These are phyloP conservation scores for Otolemur garnettii DNA, from an alignment of 2,113 vertebrate species.

Conservation along the genomic window DNA sequence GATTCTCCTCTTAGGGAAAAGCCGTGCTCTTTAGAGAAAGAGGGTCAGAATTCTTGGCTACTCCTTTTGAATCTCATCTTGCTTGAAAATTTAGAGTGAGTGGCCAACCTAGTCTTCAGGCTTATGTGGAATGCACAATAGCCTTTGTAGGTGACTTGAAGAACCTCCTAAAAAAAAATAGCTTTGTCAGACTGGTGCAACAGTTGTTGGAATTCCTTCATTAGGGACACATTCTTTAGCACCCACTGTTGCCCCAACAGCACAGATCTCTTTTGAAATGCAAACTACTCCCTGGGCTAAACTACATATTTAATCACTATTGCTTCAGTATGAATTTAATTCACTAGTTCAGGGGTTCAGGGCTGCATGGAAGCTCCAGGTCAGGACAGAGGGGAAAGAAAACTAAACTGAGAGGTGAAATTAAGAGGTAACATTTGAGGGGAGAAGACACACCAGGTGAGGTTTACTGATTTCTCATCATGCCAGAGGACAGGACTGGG, in stretches of 20 bases:
- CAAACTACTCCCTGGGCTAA: not conserved
- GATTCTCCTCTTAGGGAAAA: not conserved
- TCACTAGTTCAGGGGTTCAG: not conserved
- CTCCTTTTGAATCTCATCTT: not conserved
- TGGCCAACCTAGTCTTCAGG: not conserved
- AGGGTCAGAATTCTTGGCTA: not conserved
- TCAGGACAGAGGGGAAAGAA: not conserved
- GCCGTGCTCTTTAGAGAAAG: not conserved
- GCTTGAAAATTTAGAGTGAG: not conserved
- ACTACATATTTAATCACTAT: not conserved
- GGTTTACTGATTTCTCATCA: not conserved
- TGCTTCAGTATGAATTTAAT: not conserved
- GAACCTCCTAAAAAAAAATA: not conserved
- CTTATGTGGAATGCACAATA: not conserved
- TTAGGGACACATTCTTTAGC: not conserved
- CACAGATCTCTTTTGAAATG: not conserved
- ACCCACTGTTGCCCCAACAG: not conserved
- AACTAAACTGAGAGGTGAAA: not conserved
- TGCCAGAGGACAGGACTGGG: not conserved
- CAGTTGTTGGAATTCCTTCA: not conserved
- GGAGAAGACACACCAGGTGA: not conserved
- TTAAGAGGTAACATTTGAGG: not conserved
- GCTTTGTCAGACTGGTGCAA: not conserved
- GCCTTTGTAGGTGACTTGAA: not conserved
- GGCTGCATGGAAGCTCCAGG: not conserved